A percentile compares a stretch with the other conserved stretches of the same genome.
Evolutionary conservation across 2,113 vertebrate species (phyloP).

Genomic region (Corydoras maculifer): DNA sequence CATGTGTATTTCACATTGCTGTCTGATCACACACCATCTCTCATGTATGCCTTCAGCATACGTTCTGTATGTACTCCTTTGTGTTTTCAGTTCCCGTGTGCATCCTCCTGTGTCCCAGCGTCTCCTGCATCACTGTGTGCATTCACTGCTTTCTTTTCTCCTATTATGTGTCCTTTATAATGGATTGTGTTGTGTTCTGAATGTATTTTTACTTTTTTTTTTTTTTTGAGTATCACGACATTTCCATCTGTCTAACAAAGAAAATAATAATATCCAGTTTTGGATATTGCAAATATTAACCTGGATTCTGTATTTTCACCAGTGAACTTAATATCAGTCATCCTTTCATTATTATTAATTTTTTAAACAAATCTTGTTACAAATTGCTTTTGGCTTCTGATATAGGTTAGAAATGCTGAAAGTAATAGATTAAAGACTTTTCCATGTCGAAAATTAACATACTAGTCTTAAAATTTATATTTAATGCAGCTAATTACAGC

Average conservation of each 20-base stretch:
- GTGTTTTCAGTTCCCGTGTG: conserved; percentile 5
- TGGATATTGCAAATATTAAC: conserved; percentile 52
- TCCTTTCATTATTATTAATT: too few species aligned
- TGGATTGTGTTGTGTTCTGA: conserved; percentile 15
- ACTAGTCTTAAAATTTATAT: too few species aligned
- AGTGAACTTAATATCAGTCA: too few species aligned
- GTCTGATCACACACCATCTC: not conserved
- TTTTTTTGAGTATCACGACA: conserved; percentile 10
- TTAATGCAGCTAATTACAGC: too few species aligned
- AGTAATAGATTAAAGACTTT: too few species aligned
- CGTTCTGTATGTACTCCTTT: conserved; percentile 9
- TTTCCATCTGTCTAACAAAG: not conserved
- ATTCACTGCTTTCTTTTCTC: not conserved
- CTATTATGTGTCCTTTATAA: conserved; percentile 15
- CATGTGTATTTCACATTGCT: not conserved
- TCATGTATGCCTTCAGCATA: conserved; percentile 36
- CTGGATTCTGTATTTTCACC: conserved; percentile 24
- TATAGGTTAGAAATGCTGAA: too few species aligned
- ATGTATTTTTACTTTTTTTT: not conserved
- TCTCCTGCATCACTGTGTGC: not conserved
- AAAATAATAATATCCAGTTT: conserved; percentile 24
- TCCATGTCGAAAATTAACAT: too few species aligned
- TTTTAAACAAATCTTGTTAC: too few species aligned
- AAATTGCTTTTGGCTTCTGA: too few species aligned
- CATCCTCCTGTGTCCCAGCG: not conserved